A percentile compares a stretch with the other conserved stretches of the same genome.
Conservation (phyloP, 2,797 vertebrate genomes). For the Crocidura indochinensis region DNA sequence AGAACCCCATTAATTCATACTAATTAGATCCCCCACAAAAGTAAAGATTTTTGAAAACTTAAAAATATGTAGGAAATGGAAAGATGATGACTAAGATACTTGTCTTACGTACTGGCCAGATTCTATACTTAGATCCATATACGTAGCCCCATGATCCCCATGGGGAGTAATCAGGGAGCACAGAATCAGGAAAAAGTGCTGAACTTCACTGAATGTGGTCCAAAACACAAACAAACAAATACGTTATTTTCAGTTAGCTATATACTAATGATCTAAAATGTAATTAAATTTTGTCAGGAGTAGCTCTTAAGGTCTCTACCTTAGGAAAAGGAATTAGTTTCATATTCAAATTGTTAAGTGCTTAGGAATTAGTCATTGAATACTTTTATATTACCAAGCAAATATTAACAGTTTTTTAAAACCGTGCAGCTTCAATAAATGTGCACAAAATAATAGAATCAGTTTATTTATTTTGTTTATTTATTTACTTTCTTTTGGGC, state of each 20-base stretch:
- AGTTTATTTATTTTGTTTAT: too few species aligned
- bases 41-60: conserved; percentile 35
- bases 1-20: conserved; percentile 64
- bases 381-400: not conserved
- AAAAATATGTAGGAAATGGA: conserved; percentile 18
- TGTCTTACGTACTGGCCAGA: too few species aligned
- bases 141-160: too few species aligned
- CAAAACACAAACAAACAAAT: too few species aligned
- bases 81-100: too few species aligned
- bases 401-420: conserved; percentile 32
- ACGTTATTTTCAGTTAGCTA: conserved; percentile 24
- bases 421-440: not conserved
- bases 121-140: too few species aligned
- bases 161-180: too few species aligned
- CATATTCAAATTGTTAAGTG: not conserved
- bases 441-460: not conserved
- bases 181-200: too few species aligned
- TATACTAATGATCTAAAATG: conserved; percentile 37
- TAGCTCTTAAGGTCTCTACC: not conserved
- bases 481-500: too few species aligned
- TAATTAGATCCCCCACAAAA: conserved; percentile 47
- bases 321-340: not conserved
- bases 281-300: not conserved
- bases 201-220: too few species aligned
- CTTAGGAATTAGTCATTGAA: conserved; percentile 37